Conservation (phyloP, 2,797 vertebrate species). For the Sebastes matsubarae region DNA sequence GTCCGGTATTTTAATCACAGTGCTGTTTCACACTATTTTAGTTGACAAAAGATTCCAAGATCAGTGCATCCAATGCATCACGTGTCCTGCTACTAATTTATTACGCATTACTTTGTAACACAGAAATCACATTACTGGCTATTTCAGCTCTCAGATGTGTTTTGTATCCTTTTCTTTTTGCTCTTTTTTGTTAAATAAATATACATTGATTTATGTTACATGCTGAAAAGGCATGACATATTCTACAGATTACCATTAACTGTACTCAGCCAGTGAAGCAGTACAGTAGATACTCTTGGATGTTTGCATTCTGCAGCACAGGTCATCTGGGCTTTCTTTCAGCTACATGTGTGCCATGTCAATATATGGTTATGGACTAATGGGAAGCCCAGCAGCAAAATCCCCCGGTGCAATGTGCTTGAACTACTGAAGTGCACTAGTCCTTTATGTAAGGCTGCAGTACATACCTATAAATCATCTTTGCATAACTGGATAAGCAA, state of each 20-base stretch:
- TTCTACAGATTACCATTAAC: background rate
- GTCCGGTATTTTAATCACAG: background rate
- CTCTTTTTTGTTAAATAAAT: background rate
- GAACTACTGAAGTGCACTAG: slow-evolving; percentile 42
- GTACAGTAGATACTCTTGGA: background rate
- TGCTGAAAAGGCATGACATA: background rate
- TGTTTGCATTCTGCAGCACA: slow-evolving; percentile 8
- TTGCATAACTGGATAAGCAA: slow-evolving; percentile 48
- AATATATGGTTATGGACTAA: slow-evolving; percentile 43
- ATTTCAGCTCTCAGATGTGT: background rate
- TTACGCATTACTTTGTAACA: background rate
- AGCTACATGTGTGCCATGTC: slow-evolving; percentile 37
- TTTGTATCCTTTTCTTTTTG: background rate
- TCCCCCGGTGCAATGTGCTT: slow-evolving; percentile 4
- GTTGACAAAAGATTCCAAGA: background rate
- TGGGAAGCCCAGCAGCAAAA: slow-evolving; percentile 29
- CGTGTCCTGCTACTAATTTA: background rate
- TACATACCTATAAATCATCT: slow-evolving; percentile 39
- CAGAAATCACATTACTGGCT: background rate
- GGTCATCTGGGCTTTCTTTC: slow-evolving; percentile 13
- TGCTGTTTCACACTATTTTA: background rate
- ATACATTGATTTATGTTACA: background rate
- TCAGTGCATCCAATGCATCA: background rate
- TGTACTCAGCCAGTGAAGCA: background rate
- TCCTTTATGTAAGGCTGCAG: slow-evolving; percentile 28